Evolutionary conservation across 2,888 invertebrate genomes (phyloP).

Genomic region (Sphinx pinastri): DNA sequence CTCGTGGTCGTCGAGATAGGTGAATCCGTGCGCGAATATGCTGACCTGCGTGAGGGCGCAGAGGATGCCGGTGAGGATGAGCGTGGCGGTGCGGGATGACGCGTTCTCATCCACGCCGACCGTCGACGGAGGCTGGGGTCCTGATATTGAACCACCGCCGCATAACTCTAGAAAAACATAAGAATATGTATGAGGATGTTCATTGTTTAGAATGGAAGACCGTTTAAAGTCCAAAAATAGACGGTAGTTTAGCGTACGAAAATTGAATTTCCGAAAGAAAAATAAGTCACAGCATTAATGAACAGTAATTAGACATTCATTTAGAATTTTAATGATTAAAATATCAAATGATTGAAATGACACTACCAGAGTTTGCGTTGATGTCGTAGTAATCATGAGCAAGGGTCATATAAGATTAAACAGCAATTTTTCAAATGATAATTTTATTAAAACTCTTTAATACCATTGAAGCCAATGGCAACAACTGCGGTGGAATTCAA

Average conservation of each 20-base stretch:
- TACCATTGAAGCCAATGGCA: background rate
- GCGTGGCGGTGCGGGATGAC: conserved; percentile 46
- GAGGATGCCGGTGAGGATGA: conserved; percentile 57
- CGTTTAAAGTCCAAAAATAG: too few species aligned
- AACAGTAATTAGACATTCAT: too few species aligned
- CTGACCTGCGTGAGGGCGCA: conserved; percentile 64
- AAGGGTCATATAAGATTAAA: background rate
- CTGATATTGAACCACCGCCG: conserved; percentile 44
- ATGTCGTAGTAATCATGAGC: too few species aligned
- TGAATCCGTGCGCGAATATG: conserved; percentile 72
- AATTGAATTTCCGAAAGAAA: too few species aligned
- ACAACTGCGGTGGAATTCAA: background rate
- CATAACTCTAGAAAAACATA: conserved; percentile 57
- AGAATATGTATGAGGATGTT: background rate
- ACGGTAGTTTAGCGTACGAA: too few species aligned
- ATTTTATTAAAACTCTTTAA: background rate
- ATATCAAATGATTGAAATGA: too few species aligned
- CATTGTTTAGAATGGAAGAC: too few species aligned
- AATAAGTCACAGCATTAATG: too few species aligned
- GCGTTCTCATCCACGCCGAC: conserved; percentile 31
- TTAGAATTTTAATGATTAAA: too few species aligned
- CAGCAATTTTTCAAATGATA: background rate
- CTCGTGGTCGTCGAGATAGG: conserved; percentile 71
- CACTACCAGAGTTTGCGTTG: too few species aligned
- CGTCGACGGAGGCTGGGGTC: conserved; percentile 10